Percentiles rank a stretch among this genome's conserved stretches.
These are phyloP conservation scores for Gnathonemus longibarbis DNA, from an alignment of 2,113 vertebrate genomes.

Conservation along the genomic window DNA sequence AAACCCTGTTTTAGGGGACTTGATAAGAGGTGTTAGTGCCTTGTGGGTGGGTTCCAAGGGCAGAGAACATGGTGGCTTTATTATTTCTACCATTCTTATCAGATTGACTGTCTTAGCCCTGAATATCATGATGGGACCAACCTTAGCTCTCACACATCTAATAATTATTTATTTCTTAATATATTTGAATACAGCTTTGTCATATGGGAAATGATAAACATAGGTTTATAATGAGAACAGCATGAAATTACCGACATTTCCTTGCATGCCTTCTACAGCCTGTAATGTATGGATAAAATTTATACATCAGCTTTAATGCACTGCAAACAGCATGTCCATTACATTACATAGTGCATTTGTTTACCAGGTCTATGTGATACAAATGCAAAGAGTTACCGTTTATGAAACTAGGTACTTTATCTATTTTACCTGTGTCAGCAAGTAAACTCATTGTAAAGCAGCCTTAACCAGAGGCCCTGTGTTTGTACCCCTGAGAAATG, in stretches of 20 bases:
- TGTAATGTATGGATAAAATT: background rate
- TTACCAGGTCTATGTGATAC: background rate
- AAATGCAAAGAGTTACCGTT: background rate
- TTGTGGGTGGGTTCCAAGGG: background rate
- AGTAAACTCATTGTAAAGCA: background rate
- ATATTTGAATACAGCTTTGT: background rate
- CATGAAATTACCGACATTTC: slow-evolving; percentile 5
- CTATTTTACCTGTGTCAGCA: background rate
- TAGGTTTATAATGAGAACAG: background rate
- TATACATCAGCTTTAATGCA: background rate
- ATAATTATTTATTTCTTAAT: background rate
- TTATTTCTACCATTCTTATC: background rate
- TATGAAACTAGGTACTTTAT: background rate
- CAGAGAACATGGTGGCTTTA: background rate
- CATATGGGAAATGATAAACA: background rate
- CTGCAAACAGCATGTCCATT: background rate
- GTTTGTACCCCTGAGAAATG: background rate
- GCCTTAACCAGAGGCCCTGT: background rate
- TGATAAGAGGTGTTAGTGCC: background rate
- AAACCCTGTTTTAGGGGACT: background rate
- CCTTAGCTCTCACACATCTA: background rate
- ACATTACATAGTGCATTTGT: background rate
- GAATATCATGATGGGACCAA: slow-evolving; percentile 6
- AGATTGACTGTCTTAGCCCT: background rate
- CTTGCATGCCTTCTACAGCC: background rate